Percentiles rank a stretch among this genome's conserved stretches.
Conservation (phyloP, 2,113 vertebrate genomes). For the Carettochelys insculpta region DNA sequence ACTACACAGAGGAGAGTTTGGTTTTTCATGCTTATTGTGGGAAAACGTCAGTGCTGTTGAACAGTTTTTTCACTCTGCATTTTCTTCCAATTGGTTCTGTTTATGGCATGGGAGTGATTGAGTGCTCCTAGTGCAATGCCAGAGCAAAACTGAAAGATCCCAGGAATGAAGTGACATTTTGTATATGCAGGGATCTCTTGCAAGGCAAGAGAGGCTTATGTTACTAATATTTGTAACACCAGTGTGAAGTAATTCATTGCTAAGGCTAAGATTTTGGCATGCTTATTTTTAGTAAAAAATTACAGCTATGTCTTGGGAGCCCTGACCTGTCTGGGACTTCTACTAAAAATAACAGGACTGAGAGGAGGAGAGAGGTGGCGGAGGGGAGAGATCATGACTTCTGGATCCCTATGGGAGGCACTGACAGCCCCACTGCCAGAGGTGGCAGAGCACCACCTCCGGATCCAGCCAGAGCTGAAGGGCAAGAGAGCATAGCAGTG, state of each 20-base stretch:
- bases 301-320: too few relatives aligned
- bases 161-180: not conserved
- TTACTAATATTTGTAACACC: not conserved
- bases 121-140: not conserved
- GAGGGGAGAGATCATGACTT: too few relatives aligned
- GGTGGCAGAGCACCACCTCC: not conserved
- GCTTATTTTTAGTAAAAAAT: too few relatives aligned
- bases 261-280: too few relatives aligned
- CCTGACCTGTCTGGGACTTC: too few relatives aligned
- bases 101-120: conserved; percentile 3
- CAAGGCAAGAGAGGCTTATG: not conserved
- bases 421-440: too few relatives aligned
- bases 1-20: not conserved
- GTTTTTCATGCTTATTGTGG: not conserved
- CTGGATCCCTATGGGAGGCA: too few relatives aligned
- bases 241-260: not conserved
- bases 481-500: too few relatives aligned
- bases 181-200: not conserved
- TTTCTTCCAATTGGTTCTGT: not conserved
- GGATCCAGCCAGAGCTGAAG: too few relatives aligned
- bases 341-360: too few relatives aligned
- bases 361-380: too few relatives aligned
- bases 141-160: not conserved
- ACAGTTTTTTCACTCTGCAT: not conserved
- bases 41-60: not conserved